Conservation (phyloP, 2,797 vertebrate genomes). For the Gambusia yucatana region DNA sequence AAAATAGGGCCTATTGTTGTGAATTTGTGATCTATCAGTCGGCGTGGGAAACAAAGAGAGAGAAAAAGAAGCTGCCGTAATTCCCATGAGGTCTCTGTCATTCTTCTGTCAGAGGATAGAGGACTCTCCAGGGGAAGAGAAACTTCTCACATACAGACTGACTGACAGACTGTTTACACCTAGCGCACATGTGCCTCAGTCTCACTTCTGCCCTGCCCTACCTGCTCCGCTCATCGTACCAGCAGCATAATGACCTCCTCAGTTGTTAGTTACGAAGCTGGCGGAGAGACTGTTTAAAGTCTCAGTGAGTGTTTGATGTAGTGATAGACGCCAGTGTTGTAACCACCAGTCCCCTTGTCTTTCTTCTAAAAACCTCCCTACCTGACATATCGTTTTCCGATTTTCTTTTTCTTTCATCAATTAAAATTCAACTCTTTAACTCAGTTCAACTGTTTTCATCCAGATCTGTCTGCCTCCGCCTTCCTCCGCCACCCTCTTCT, state of each 20-base stretch:
- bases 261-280: conserved; percentile 73
- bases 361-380: conserved; percentile 29
- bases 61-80: conserved; percentile 54
- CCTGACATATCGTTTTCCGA: conserved; percentile 31
- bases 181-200: conserved; percentile 41
- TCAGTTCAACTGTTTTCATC: conserved; percentile 50
- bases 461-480: conserved; percentile 14
- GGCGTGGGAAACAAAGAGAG: conserved; percentile 62
- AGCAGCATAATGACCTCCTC: conserved; percentile 78
- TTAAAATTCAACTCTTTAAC: conserved; percentile 56
- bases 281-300: conserved; percentile 70
- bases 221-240: conserved; percentile 57
- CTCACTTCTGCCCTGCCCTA: conserved; percentile 32
- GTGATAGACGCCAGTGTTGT: conserved; percentile 61
- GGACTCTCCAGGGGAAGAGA: conserved; percentile 67
- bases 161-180: conserved; percentile 70
- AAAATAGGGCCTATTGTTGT: conserved; percentile 78
- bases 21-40: conserved; percentile 77
- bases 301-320: conserved; percentile 54
- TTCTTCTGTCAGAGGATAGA: conserved; percentile 72
- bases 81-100: conserved; percentile 75
- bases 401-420: conserved; percentile 60
- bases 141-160: conserved; percentile 68
- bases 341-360: conserved; percentile 48
- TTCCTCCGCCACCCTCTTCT: conserved; percentile 10